Percentiles rank a stretch among this genome's conserved stretches.
Conservation (phyloP, 2,113 vertebrate species). For the Sakesphorus luctuosus region DNA sequence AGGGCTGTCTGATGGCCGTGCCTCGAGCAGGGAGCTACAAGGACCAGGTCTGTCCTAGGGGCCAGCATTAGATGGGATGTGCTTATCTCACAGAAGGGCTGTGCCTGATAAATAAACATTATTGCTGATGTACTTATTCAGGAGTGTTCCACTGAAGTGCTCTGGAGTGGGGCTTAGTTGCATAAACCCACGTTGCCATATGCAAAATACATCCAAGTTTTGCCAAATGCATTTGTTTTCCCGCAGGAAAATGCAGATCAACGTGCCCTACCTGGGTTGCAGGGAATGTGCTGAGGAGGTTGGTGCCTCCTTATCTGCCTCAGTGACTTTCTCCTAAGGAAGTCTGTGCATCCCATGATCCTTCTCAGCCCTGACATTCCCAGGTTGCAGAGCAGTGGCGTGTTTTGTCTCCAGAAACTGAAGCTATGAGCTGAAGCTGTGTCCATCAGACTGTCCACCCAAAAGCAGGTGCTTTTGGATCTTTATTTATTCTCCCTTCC, state of each 20-base stretch:
- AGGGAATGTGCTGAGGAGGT: neutral
- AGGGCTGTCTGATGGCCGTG: neutral
- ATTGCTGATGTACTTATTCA: neutral
- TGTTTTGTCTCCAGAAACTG: neutral
- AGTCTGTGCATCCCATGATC: neutral
- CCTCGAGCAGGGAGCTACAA: neutral
- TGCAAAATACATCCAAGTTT: neutral
- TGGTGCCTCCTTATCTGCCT: neutral
- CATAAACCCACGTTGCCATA: neutral
- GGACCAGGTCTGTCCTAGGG: neutral
- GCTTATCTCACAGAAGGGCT: neutral
- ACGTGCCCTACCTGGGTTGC: neutral
- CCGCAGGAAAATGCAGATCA: neutral
- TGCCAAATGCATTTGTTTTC: neutral
- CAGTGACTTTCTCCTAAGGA: neutral
- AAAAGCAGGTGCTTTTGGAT: neutral
- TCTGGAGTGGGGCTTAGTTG: neutral
- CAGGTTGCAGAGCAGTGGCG: neutral
- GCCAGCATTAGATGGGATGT: neutral
- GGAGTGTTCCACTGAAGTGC: neutral
- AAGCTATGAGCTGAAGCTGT: neutral
- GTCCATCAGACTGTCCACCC: neutral
- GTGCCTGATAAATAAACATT: neutral
- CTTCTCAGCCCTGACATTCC: neutral
- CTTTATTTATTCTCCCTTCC: neutral